Base-by-base conservation (phyloP, 1,140 invertebrate species). In the Brevipalpus yothersi region DNA sequence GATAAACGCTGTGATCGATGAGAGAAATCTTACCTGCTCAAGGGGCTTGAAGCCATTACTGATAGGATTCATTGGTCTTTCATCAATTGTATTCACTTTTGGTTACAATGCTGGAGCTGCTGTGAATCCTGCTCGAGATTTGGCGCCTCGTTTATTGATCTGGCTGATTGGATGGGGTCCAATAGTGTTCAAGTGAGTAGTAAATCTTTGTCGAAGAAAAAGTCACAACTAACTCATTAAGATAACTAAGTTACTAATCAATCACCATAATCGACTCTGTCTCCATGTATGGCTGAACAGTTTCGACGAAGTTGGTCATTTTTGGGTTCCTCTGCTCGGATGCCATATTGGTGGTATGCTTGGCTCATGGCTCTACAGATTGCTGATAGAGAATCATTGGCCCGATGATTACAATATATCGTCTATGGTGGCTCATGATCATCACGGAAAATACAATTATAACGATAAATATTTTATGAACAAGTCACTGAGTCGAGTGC, bases 301-400 rank as follows among this genome's bases (percentile, higher is more conserved):
- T 17, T 51, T 51, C n/a, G 49, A 51, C 8, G 21, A 51, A 51
- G 21, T 51, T n/a, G 49, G 69, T 40, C 78, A 73, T 66, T 78
- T 77, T 67, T 79, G 77, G 77, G 71, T 79, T 31, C 78, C 77
- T 7, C 65, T 79, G 7, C 58, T 78, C 13, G 76, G 69, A 9
- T 75, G 76, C 9, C 70, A 75, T 60, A 63, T 79, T 41, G 77
- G 77, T 8, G 76, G 73, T 1, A 58, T 78, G 0, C 43, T 78
- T n/a, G 77, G 77, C 0, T 70, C 71, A 11, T 68, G 67, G 62
- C 60, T 76, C 8, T 78, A 78, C 65, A 66, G 69, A 45, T 75
- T 80, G 0, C 77, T 82, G 53, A 79, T 91, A 43, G 84, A 86
- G 43, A 60, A 73, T 10, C 75, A 77, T 63, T 73, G 72, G 71